Percentiles rank a stretch among this genome's conserved stretches.
phyloP scores from a whole-genome alignment of 1,140 invertebrate species.

The Olivierus martensii region DNA sequence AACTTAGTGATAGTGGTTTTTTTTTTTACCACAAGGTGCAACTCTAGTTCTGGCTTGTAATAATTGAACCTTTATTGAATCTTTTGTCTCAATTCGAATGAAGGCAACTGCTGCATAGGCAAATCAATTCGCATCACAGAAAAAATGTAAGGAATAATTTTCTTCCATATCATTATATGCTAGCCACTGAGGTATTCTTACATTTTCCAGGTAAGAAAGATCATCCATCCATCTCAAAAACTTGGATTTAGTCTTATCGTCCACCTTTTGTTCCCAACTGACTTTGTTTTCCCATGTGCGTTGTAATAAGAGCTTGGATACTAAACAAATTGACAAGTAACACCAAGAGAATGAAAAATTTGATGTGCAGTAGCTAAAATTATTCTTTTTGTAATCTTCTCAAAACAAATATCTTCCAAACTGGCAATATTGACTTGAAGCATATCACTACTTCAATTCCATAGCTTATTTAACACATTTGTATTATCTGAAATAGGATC shows the following conservation, averaged over 20 bases:
- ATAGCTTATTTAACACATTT: constrained; percentile 5
- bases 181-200: constrained; percentile 4
- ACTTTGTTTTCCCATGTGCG: not conserved
- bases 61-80: constrained; percentile 10
- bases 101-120: not conserved
- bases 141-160: constrained; percentile 2
- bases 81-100: constrained; percentile 2
- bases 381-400: constrained; percentile 2
- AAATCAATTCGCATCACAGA: constrained; percentile 1
- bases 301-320: constrained; percentile 1
- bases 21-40: constrained; percentile 2
- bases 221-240: constrained; percentile 9
- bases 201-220: not conserved
- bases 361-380: constrained; percentile 2
- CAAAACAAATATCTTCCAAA: not conserved
- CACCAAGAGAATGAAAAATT: constrained; percentile 10
- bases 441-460: constrained; percentile 1
- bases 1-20: constrained; percentile 2
- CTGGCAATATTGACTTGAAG: constrained; percentile 1
- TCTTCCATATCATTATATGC: not conserved
- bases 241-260: not conserved
- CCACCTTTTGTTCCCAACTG: not conserved
- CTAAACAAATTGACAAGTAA: constrained; percentile 1
- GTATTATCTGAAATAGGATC: not conserved
- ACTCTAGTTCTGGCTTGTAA: constrained; percentile 8